These are phyloP conservation scores for Camponotus floridanus DNA, from an alignment of 1,140 invertebrate species.

Conservation along the genomic window DNA sequence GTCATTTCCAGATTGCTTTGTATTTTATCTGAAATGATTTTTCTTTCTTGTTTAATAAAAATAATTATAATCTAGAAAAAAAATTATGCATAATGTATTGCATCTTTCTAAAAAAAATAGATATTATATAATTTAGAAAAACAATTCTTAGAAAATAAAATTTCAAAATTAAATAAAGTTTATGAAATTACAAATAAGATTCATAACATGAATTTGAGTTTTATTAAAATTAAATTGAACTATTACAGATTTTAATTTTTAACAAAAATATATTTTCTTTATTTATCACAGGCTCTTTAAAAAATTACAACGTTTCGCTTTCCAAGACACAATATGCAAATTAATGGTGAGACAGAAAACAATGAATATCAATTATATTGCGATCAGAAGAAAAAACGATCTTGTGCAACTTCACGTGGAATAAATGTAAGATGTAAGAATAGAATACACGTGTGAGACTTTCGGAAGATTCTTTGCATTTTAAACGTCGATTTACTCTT, in stretches of 20 bases:
- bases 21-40: not conserved
- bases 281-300: not conserved
- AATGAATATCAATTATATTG: conserved; percentile 22
- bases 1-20: not conserved
- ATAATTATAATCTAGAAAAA: conserved; percentile 7
- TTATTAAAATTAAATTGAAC: not conserved
- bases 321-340: not conserved
- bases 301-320: not conserved
- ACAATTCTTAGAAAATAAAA: not conserved
- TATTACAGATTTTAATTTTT: not conserved
- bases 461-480: not conserved
- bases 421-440: not conserved
- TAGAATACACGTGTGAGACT: conserved; percentile 14
- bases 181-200: not conserved
- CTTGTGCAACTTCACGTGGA: conserved; percentile 18
- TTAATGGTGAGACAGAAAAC: not conserved
- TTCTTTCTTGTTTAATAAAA: not conserved
- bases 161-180: not conserved
- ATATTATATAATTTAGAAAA: not conserved
- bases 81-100: not conserved
- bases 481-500: conserved; percentile 7
- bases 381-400: conserved; percentile 34
- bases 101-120: not conserved
- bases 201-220: not conserved
- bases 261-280: not conserved